Conservation (phyloP, 2,113 vertebrate species). For the Perca flavescens region DNA sequence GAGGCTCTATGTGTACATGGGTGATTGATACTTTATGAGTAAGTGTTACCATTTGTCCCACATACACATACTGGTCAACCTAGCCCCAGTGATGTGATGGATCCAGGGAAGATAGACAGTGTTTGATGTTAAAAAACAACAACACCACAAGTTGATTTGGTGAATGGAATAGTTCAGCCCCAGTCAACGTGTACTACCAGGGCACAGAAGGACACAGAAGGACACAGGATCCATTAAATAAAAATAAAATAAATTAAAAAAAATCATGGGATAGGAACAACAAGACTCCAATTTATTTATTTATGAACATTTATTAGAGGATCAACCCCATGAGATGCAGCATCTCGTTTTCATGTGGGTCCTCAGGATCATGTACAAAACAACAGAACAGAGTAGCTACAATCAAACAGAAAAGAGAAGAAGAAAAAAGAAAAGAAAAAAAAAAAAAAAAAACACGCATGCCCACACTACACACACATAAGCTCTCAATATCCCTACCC, state of each 20-base stretch:
- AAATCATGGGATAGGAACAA: conserved; percentile 15
- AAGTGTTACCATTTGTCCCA: conserved; percentile 4
- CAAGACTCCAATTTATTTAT: conserved; percentile 32
- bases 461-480: too few species aligned
- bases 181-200: neutral
- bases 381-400: too few species aligned
- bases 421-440: too few species aligned
- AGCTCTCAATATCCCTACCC: too few species aligned
- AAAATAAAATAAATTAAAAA: too few species aligned
- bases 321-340: too few species aligned
- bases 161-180: conserved; percentile 4
- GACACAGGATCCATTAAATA: neutral
- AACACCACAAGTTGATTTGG: conserved; percentile 30
- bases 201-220: neutral
- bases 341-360: too few species aligned
- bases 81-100: neutral
- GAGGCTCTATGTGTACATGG: conserved; percentile 33
- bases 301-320: too few species aligned
- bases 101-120: conserved; percentile 2
- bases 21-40: conserved; percentile 50
- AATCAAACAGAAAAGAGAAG: too few species aligned
- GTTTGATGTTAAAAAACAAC: conserved; percentile 19
- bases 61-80: conserved; percentile 6
- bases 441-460: too few species aligned
- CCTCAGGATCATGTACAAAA: too few species aligned